A percentile compares a stretch with the other conserved stretches of the same genome.
Conservation (phyloP, 2,888 invertebrate genomes). For the Agrotis clavis region DNA sequence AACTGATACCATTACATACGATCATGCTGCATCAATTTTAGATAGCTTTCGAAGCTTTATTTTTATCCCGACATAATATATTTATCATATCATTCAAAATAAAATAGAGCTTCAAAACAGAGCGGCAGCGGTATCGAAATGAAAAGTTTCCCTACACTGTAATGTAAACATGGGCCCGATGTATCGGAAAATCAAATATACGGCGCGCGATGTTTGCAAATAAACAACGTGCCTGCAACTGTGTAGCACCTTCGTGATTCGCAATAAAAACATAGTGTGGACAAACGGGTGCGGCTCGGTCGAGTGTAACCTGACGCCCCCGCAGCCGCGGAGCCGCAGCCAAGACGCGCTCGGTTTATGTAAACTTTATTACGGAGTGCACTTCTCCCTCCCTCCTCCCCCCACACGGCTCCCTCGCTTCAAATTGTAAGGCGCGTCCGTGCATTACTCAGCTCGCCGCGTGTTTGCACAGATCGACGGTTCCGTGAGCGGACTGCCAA, state of each 20-base stretch:
- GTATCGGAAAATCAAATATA: constrained; percentile 83
- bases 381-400: constrained; percentile 70
- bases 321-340: constrained; percentile 72
- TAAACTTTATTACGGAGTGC: constrained; percentile 89
- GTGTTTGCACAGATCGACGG: constrained; percentile 88
- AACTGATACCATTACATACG: constrained; percentile 14
- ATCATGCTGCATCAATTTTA: constrained; percentile 14
- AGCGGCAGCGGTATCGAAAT: constrained; percentile 56
- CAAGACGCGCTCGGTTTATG: constrained; percentile 86
- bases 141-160: constrained; percentile 74
- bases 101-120: constrained; percentile 50
- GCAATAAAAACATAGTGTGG: constrained; percentile 86
- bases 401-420: constrained; percentile 69
- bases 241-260: constrained; percentile 86
- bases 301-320: constrained; percentile 82
- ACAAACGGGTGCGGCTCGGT: constrained; percentile 78
- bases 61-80: constrained; percentile 16
- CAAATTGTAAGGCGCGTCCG: constrained; percentile 85
- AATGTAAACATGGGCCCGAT: constrained; percentile 80
- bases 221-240: constrained; percentile 84
- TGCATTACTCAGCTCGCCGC: constrained; percentile 87
- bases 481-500: constrained; percentile 84
- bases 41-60: constrained; percentile 2
- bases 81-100: constrained; percentile 22
- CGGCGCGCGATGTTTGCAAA: constrained; percentile 82